Conservation (phyloP, 2,113 vertebrate species). For the Microcebus lehilahytsara region DNA sequence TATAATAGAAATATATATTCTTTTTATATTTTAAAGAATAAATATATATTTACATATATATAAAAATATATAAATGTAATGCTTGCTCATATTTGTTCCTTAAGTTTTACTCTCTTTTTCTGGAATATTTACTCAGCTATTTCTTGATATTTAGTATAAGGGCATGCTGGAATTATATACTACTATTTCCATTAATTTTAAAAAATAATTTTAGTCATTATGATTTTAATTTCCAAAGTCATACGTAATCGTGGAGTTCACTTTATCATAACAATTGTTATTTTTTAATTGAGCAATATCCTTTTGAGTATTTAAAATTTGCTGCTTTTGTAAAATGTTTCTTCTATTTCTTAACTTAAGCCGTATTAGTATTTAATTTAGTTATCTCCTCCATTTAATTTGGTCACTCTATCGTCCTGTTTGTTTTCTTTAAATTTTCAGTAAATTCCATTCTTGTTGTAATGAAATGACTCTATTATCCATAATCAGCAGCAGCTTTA, state of each 20-base stretch:
- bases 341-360: neutral
- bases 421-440: too few species aligned
- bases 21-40: too few species aligned
- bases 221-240: neutral
- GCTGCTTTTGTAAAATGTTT: neutral
- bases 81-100: neutral
- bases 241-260: neutral
- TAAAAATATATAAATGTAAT: neutral
- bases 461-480: too few species aligned
- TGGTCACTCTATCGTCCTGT: too few species aligned
- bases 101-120: neutral
- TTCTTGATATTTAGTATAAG: neutral
- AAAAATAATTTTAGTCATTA: neutral
- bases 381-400: too few species aligned
- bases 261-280: neutral
- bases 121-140: neutral
- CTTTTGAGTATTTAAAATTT: neutral
- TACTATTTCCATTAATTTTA: neutral
- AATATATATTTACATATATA: neutral
- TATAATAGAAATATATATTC: neutral
- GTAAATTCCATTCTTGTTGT: too few species aligned
- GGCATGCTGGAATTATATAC: too few species aligned
- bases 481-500: neutral
- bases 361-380: neutral
- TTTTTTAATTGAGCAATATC: neutral